Conservation (phyloP, 1,140 invertebrate species). For the Halictus rubicundus region DNA sequence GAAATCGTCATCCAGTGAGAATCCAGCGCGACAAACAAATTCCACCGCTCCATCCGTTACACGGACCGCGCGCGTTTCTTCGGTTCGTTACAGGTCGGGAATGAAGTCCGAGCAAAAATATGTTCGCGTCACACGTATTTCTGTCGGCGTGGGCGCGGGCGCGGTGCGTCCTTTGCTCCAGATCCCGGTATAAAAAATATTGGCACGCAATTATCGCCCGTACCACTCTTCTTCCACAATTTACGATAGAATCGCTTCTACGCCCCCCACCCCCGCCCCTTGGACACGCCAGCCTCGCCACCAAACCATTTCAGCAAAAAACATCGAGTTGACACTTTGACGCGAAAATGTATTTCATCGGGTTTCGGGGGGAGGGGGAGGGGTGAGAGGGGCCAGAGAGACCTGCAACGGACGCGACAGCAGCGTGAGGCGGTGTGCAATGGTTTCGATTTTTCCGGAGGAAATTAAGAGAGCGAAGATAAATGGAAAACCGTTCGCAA, state of each 20-base stretch:
- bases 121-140: not conserved
- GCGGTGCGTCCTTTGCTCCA: not conserved
- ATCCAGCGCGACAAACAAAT: no score
- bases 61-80: not conserved
- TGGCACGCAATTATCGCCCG: not conserved
- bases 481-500: slow-evolving; percentile 44
- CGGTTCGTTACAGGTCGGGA: not conserved
- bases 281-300: not conserved
- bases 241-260: not conserved
- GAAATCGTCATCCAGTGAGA: no score
- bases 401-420: not conserved
- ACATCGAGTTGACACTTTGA: slow-evolving; percentile 35
- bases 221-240: not conserved
- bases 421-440: not conserved
- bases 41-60: no score
- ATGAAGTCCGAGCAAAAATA: not conserved
- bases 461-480: slow-evolving; percentile 46
- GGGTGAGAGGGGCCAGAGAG: no score
- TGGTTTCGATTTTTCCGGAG: slow-evolving; percentile 42
- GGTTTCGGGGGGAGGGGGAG: no score
- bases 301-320: not conserved
- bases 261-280: not conserved
- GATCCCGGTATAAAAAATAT: not conserved
- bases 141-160: no score
- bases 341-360: slow-evolving; percentile 24